Evolutionary conservation across 1,140 invertebrate genomes (phyloP).

Genomic region (Hyles euphorbiae): DNA sequence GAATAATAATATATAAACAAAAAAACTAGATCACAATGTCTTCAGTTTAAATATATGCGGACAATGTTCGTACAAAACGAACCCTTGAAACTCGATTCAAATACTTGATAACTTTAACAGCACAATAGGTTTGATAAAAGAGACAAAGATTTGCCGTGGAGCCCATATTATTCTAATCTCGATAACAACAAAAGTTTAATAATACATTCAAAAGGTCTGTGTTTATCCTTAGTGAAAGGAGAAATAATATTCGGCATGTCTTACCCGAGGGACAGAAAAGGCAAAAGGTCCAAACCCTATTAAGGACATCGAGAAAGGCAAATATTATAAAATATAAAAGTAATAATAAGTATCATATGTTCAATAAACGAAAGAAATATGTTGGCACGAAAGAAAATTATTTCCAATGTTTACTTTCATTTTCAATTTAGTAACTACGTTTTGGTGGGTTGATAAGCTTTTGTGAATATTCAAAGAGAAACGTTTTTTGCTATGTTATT

Average conservation of each 20-base stretch:
- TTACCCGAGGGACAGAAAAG: constrained; percentile 42
- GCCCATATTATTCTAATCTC: constrained; percentile 43
- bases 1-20: too few relatives aligned
- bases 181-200: constrained; percentile 54
- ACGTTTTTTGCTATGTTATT: too few relatives aligned
- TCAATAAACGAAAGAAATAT: neutral
- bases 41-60: too few relatives aligned
- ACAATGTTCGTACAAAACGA: too few relatives aligned
- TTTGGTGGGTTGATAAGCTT: too few relatives aligned
- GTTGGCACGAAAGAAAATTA: too few relatives aligned
- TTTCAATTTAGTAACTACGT: too few relatives aligned
- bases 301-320: constrained; percentile 41
- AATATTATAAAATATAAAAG: constrained; percentile 39
- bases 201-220: constrained; percentile 49
- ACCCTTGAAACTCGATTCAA: too few relatives aligned
- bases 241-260: constrained; percentile 47
- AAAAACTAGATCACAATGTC: too few relatives aligned
- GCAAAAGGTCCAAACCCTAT: constrained; percentile 53
- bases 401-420: too few relatives aligned
- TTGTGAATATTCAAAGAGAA: too few relatives aligned
- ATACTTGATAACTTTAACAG: constrained; percentile 1
- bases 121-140: constrained; percentile 19
- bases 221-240: constrained; percentile 38
- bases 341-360: constrained; percentile 7
- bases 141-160: constrained; percentile 26